Evolutionary conservation across 2,797 vertebrate species (phyloP).

Genomic region (Rachycentron canadum): DNA sequence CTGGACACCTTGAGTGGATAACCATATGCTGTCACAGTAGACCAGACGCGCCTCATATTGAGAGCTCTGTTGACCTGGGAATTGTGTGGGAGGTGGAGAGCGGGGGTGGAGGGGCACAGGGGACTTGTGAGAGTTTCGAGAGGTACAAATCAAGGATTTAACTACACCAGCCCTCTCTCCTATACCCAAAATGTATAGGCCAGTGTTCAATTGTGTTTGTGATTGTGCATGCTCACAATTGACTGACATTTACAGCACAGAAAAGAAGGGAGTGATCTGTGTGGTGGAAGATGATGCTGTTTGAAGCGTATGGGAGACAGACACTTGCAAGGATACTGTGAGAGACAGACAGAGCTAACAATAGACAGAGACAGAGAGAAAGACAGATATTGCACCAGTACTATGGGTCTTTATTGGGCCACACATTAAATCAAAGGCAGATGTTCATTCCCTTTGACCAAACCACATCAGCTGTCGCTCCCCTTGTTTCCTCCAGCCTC

Average conservation of each 20-base stretch:
- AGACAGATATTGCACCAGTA: constrained; percentile 58
- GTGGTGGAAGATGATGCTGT: constrained; percentile 18
- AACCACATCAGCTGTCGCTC: constrained; percentile 83
- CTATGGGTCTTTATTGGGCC: constrained; percentile 71
- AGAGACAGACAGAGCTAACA: constrained; percentile 52
- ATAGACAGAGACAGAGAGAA: constrained; percentile 47
- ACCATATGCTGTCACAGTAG: constrained; percentile 88
- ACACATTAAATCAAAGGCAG: constrained; percentile 81
- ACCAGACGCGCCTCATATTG: constrained; percentile 84
- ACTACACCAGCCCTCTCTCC: constrained; percentile 73
- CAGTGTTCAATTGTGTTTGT: constrained; percentile 34
- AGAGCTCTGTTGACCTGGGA: constrained; percentile 86
- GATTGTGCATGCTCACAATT: constrained; percentile 37
- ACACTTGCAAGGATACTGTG: constrained; percentile 25
- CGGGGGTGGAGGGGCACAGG: constrained; percentile 74
- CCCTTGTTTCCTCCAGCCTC: constrained; percentile 70
- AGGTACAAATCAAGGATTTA: constrained; percentile 88
- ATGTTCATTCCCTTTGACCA: constrained; percentile 75
- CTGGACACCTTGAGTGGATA: constrained; percentile 85
- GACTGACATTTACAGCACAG: constrained; percentile 21
- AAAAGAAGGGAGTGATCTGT: constrained; percentile 21
- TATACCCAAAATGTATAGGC: constrained; percentile 58
- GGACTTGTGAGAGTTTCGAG: constrained; percentile 82
- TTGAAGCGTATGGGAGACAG: constrained; percentile 40
- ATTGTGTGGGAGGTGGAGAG: constrained; percentile 85